Base-by-base conservation (phyloP, 2,888 invertebrate genomes). In the Drosophila subquinaria region DNA sequence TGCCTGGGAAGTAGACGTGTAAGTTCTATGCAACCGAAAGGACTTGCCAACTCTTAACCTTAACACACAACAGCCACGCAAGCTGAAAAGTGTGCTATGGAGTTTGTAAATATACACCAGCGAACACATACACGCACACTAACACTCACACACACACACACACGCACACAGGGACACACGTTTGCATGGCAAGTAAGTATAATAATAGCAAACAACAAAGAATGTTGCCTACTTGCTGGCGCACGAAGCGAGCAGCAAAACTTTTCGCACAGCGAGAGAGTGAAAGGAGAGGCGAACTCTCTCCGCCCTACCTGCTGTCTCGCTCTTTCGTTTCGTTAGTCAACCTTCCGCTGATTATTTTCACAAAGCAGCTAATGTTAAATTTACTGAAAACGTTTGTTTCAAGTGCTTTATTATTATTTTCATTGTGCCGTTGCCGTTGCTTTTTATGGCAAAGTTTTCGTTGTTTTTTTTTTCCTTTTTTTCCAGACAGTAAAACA, bases 351-450 rank as follows among this genome's bases (percentile, higher is more conserved):
- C 75, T 69, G 75, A 88, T 86, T 88, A 86, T 86, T 82, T 88
- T 82, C 70, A 85, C 88, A 88, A 76, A 85, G 76, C 70, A 80
- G 89, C 88, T 86, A 86, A 86, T 86, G 89, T 89, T 86, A 89
- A 86, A 86, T 86, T 89, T 89, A 86, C 89, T 88, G 85, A 87
- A 86, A 86, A 89, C 89, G 88, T 88, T 89, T 86, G 89, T 87
- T 86, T 86, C 88, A 89, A 89, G 85, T 89, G 89, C 89, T 86
- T 86, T 88, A 86, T 89, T 87, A 87, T 89, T 89, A 76, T 87
- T 69, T 76, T 81, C 69, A 66, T 71, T 70, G 73, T 76, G 72
- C 84, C 59, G 73, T 72, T 78, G 73, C 78, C 59, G 67, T 73
- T 76, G 72, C 52, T 81, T 73, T 84, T 84, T 71, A 76, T 71